A percentile compares a stretch with the other conserved stretches of the same genome.
These are phyloP conservation scores for Sarcophaga bullata DNA, from an alignment of 1,140 invertebrate species.

Conservation along the genomic window DNA sequence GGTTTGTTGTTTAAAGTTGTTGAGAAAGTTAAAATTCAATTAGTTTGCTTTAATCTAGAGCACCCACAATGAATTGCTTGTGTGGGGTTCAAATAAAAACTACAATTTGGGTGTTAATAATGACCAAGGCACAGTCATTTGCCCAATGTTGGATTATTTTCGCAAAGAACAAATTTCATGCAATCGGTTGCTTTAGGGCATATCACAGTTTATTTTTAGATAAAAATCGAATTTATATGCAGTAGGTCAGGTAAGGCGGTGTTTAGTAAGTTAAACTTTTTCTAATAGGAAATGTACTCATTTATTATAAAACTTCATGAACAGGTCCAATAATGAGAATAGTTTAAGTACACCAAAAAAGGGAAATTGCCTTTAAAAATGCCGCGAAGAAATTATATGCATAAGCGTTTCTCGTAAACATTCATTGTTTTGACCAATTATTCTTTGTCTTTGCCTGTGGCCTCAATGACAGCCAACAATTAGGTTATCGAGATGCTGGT, in stretches of 20 bases:
- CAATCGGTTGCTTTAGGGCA: constrained; percentile 70
- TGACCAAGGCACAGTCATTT: constrained; percentile 50
- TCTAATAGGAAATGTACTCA: neutral
- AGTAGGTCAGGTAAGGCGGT: constrained; percentile 79
- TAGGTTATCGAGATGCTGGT: constrained; percentile 70
- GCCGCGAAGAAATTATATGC: constrained; percentile 56
- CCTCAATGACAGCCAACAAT: constrained; percentile 72
- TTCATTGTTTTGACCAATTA: constrained; percentile 71
- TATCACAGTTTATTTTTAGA: constrained; percentile 77
- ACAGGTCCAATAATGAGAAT: constrained; percentile 67
- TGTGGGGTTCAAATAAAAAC: constrained; percentile 80
- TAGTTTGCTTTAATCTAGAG: constrained; percentile 26
- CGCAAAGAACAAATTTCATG: constrained; percentile 55
- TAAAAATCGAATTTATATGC: constrained; percentile 70
- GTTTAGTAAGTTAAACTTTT: constrained; percentile 68
- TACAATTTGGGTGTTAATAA: constrained; percentile 72
- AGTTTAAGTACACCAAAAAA: constrained; percentile 69
- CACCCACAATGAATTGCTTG: constrained; percentile 67
- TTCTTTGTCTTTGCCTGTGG: constrained; percentile 73
- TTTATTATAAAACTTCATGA: constrained; percentile 10
- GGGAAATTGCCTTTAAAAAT: constrained; percentile 67
- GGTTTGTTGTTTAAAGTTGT: neutral
- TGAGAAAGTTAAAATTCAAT: neutral
- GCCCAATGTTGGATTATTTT: constrained; percentile 61
- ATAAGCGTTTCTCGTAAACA: constrained; percentile 71